Conservation (phyloP, 2,888 invertebrate species). For the Netelia fuscicornis region DNA sequence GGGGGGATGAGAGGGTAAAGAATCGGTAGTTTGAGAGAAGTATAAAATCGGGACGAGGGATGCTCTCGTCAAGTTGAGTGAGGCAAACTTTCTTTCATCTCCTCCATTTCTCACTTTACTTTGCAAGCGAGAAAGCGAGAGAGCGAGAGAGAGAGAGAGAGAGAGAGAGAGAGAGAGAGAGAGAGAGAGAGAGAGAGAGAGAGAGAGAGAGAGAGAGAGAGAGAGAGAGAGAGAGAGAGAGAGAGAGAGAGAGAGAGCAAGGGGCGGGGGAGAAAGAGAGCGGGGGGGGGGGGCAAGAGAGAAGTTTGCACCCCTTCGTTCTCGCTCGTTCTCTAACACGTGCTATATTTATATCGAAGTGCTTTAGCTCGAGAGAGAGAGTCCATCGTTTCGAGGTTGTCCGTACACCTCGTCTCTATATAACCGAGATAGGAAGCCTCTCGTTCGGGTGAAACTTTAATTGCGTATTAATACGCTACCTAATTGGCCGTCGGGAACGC, state of each 20-base stretch:
- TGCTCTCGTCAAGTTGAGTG: conserved; percentile 47
- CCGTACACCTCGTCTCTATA: not conserved
- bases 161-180: too few species aligned
- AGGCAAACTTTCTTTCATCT: conserved; percentile 26
- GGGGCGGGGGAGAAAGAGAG: not conserved
- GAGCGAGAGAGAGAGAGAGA: too few species aligned
- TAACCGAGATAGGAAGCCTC: not conserved
- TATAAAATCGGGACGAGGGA: conserved; percentile 12
- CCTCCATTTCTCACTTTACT: too few species aligned
- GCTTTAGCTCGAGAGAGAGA: not conserved
- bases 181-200: too few species aligned
- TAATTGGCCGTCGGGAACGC: conserved; percentile 69
- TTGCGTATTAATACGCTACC: conserved; percentile 73
- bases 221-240: too few species aligned
- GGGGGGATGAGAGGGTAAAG: not conserved
- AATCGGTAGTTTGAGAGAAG: conserved; percentile 13
- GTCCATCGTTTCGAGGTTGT: not conserved
- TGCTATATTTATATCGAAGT: not conserved
- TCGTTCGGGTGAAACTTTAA: conserved; percentile 71
- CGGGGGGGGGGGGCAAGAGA: not conserved
- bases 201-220: too few species aligned
- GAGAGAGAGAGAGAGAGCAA: too few species aligned
- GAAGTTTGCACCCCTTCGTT: not conserved
- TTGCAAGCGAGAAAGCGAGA: too few species aligned
- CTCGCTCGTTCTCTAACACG: too few species aligned